A percentile compares a stretch with the other conserved stretches of the same genome.
Conservation (phyloP, 2,113 vertebrate species). For the Pelvicachromis taeniatus region DNA sequence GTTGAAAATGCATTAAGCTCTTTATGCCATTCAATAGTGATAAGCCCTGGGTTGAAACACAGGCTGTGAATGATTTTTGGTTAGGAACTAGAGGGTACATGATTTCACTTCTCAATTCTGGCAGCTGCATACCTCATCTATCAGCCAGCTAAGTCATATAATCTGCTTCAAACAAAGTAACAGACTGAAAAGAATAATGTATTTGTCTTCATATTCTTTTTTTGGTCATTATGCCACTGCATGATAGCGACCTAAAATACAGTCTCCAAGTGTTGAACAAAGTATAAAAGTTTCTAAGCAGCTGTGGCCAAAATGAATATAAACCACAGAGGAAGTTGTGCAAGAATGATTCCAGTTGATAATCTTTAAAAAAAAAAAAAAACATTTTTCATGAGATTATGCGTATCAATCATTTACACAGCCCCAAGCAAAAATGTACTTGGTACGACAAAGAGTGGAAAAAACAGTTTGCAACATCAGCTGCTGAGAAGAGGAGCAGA, state of each 20-base stretch:
- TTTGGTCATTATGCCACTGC: not conserved
- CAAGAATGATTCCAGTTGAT: not conserved
- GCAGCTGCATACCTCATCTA: not conserved
- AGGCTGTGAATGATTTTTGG: not conserved
- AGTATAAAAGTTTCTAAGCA: not conserved
- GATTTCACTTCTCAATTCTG: not conserved
- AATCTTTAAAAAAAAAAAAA: rapidly evolving
- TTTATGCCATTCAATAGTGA: not conserved
- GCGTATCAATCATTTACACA: not conserved
- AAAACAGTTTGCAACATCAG: not conserved
- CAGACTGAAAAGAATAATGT: not conserved
- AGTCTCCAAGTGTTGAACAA: not conserved
- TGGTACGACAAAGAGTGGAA: not conserved
- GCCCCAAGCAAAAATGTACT: not conserved
- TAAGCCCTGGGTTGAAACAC: not conserved
- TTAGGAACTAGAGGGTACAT: not conserved
- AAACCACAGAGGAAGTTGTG: not conserved
- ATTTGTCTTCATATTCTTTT: not conserved
- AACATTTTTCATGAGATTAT: not conserved
- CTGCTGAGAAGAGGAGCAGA: not conserved
- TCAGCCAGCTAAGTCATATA: not conserved
- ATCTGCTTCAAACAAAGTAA: not conserved
- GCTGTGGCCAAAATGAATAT: not conserved
- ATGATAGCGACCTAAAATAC: not conserved
- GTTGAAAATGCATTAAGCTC: not conserved